Conservation (phyloP, 2,888 invertebrate species). For the Apamea crenata region DNA sequence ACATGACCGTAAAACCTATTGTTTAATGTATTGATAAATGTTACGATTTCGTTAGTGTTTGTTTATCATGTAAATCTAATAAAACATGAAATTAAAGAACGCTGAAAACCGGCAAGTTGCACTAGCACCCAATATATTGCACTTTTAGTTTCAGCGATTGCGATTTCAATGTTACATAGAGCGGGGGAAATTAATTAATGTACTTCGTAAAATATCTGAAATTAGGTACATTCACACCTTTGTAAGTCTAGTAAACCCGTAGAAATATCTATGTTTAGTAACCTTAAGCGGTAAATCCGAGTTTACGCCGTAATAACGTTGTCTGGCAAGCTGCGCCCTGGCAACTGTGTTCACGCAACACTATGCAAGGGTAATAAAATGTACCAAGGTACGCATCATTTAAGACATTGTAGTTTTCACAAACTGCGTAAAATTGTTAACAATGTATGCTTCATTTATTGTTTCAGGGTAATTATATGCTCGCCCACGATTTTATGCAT, state of each 20-base stretch:
- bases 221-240: background rate
- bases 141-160: background rate
- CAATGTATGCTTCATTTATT: constrained; percentile 77
- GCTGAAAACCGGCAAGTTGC: background rate
- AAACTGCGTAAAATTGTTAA: constrained; percentile 71
- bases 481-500: constrained; percentile 63
- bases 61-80: background rate
- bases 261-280: constrained; percentile 17
- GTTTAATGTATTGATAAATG: constrained; percentile 17
- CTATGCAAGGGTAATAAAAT: constrained; percentile 71
- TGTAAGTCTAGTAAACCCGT: background rate
- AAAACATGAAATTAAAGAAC: constrained; percentile 21
- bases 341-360: constrained; percentile 59
- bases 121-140: background rate
- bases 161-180: background rate
- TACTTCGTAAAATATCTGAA: background rate
- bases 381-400: constrained; percentile 69
- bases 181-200: background rate
- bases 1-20: constrained; percentile 32
- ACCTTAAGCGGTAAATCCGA: constrained; percentile 33
- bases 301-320: constrained; percentile 38
- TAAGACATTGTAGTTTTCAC: constrained; percentile 79
- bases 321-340: constrained; percentile 46
- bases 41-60: background rate
- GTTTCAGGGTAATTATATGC: constrained; percentile 69